Conservation (phyloP, 2,797 vertebrate species). For the Paramormyrops hopkinsi region DNA sequence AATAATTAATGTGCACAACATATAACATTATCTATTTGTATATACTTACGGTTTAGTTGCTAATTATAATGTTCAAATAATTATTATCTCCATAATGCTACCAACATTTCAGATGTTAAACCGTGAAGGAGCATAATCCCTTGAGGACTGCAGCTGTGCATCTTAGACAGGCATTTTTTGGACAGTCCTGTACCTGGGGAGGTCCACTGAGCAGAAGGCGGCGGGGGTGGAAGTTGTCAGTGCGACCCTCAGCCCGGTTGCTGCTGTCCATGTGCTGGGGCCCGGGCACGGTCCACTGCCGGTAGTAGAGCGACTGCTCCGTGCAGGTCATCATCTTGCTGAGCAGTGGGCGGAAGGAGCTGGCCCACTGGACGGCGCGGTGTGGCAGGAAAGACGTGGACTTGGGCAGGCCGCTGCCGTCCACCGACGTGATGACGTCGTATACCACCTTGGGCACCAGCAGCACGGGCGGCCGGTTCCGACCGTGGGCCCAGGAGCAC, state of each 20-base stretch:
- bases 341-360: slow-evolving; percentile 87
- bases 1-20: background rate
- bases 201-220: slow-evolving; percentile 90
- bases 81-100: background rate
- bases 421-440: slow-evolving; percentile 78
- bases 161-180: background rate
- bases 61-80: background rate
- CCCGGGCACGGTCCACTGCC: slow-evolving; percentile 87
- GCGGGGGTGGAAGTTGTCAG: slow-evolving; percentile 88
- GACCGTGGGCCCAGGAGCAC: slow-evolving; percentile 76
- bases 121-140: background rate
- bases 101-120: background rate
- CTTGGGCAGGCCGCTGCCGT: slow-evolving; percentile 84
- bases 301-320: slow-evolving; percentile 94
- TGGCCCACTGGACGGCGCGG: slow-evolving; percentile 83
- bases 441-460: slow-evolving; percentile 85
- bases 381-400: slow-evolving; percentile 89
- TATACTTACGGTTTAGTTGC: background rate
- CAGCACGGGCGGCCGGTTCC: slow-evolving; percentile 79
- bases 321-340: slow-evolving; percentile 98
- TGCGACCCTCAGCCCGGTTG: slow-evolving; percentile 76
- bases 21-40: background rate
- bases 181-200: slow-evolving; percentile 73
- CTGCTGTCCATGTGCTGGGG: slow-evolving; percentile 88
- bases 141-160: background rate